Base-by-base conservation (phyloP, 2,797 vertebrate species). In the Phrynocephalus guinanensis region DNA sequence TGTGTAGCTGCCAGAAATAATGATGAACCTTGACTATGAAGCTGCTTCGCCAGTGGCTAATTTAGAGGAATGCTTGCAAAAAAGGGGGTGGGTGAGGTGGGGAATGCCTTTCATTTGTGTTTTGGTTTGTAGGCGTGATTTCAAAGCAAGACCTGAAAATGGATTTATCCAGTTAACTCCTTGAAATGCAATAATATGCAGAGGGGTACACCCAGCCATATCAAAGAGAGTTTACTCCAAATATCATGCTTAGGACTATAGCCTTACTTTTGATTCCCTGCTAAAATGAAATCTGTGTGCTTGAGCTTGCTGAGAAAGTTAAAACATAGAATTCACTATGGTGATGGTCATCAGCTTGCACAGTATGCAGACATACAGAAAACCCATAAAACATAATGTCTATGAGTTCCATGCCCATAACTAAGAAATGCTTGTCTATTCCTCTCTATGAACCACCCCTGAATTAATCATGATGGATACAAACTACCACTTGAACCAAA, bases 41-140 rank as follows among this genome's bases (percentile, higher is more conserved):
- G 79, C 22, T 73, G 26, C 20, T 50, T 10, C 50, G 86, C 72
- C 87, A 70, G 7, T 16, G 20, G 60, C 48, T 81, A 79, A 83
- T 87, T 93, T 91, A 70, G n/a, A 88, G 90, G 88, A 66, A 89
- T 60, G 56, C 70, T 76, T 88, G 76, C 83, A 93, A 90, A 44
- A 63, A 3, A 6, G 16, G 5, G 4, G 13, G 0, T 5, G 20
- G 20, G 16, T 5, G 20, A 20, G 4, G 13, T 2, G 5, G 20
- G 20, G 20, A 2, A 85, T 89, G 91, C 87, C 71, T 82, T 87
- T 86, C 90, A 90, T 44, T 44, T 44, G 24, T 92, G 71, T 66
- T 92, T 67, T 89, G 11, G 33, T 82, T 2, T 85, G 13, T 9
- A 88, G 11, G 79, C 84, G 91, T 87, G 88, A 88, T 88, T 86